These are phyloP conservation scores for Pachypanchax playfairii DNA, from an alignment of 2,113 vertebrate genomes.

Conservation along the genomic window DNA sequence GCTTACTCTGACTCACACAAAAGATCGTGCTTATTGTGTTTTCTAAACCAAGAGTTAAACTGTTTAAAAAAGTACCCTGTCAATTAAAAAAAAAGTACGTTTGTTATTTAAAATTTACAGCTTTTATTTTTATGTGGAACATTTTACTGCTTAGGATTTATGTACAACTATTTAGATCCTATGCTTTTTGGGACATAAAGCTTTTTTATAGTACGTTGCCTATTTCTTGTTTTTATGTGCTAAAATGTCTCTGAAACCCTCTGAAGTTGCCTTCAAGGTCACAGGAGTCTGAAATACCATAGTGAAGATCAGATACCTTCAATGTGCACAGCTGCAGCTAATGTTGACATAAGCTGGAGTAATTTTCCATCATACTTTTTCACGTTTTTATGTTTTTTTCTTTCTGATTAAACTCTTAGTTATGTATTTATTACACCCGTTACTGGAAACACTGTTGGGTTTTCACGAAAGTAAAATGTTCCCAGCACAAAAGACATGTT, in stretches of 20 bases:
- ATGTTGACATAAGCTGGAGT: neutral
- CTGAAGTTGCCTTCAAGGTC: neutral
- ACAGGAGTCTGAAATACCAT: neutral
- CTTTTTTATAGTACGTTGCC: too few relatives aligned
- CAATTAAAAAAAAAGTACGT: too few relatives aligned
- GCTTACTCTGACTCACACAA: too few relatives aligned
- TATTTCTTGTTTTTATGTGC: neutral
- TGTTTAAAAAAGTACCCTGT: too few relatives aligned
- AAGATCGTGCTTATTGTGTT: too few relatives aligned
- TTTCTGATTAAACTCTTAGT: neutral
- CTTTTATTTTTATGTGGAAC: too few relatives aligned
- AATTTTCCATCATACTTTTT: neutral
- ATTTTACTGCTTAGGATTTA: too few relatives aligned
- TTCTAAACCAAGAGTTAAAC: too few relatives aligned
- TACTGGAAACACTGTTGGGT: slow-evolving; percentile 24
- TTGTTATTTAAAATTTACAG: too few relatives aligned
- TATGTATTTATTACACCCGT: neutral
- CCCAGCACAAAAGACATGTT: slow-evolving; percentile 12
- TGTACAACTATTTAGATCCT: too few relatives aligned
- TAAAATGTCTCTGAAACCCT: neutral
- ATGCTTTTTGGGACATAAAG: too few relatives aligned
- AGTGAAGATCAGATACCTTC: neutral
- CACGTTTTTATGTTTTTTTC: neutral
- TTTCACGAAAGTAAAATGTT: slow-evolving; percentile 35
- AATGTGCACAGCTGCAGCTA: neutral